Evolutionary conservation across 2,888 invertebrate species (phyloP).

Genomic region (Archips crataeganus): DNA sequence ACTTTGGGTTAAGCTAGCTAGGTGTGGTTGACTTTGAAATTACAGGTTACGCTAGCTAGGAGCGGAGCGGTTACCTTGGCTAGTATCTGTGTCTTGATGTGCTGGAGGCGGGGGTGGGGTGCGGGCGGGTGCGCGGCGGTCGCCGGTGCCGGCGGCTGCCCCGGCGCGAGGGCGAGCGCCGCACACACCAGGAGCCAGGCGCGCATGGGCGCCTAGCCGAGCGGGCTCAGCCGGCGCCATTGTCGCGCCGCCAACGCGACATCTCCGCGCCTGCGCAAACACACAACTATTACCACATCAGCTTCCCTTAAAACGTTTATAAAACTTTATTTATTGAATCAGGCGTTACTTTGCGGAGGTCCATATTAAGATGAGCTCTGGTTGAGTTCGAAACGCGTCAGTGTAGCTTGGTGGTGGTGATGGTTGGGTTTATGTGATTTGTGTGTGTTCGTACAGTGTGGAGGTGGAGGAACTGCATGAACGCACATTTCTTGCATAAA

Average conservation of each 20-base stretch:
- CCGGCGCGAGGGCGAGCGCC: slow-evolving; percentile 79
- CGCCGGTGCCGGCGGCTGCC: slow-evolving; percentile 72
- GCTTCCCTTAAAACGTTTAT: too few relatives aligned
- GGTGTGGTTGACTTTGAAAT: too few relatives aligned
- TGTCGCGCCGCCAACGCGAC: slow-evolving; percentile 77
- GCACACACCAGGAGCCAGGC: slow-evolving; percentile 82
- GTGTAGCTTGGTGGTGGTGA: too few relatives aligned
- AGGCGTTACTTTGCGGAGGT: too few relatives aligned
- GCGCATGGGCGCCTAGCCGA: slow-evolving; percentile 81
- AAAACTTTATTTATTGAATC: too few relatives aligned
- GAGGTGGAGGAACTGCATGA: too few relatives aligned
- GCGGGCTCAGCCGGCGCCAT: slow-evolving; percentile 80
- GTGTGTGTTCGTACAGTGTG: too few relatives aligned
- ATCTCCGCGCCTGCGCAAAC: slow-evolving; percentile 71
- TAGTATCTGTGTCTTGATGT: slow-evolving; percentile 73
- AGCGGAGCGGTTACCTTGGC: slow-evolving; percentile 64
- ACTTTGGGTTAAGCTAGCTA: too few relatives aligned
- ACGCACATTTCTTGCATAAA: too few relatives aligned
- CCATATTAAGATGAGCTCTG: too few relatives aligned
- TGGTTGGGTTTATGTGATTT: too few relatives aligned
- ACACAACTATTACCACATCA: neutral
- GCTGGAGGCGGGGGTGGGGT: slow-evolving; percentile 57
- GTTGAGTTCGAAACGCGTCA: too few relatives aligned
- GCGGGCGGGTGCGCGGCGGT: slow-evolving; percentile 61
- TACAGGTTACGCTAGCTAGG: slow-evolving; percentile 63